These are phyloP conservation scores for Slavum lentiscoides DNA, from an alignment of 2,888 invertebrate genomes.

Conservation along the genomic window DNA sequence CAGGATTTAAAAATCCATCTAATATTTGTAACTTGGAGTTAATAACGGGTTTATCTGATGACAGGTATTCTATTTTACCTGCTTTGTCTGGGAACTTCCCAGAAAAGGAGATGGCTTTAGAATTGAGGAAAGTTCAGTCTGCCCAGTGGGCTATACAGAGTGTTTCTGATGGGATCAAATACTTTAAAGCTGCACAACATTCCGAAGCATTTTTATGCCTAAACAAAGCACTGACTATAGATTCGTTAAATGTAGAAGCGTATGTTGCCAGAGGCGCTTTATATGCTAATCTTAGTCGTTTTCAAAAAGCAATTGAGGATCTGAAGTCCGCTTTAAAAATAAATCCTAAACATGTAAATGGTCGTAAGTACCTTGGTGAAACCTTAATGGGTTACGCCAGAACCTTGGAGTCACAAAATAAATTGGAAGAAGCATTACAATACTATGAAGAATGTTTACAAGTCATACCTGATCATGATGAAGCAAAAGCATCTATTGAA, in stretches of 20 bases:
- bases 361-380: conserved; percentile 90
- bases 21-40: conserved; percentile 63
- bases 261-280: conserved; percentile 88
- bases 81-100: conserved; percentile 66
- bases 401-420: conserved; percentile 65
- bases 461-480: conserved; percentile 83
- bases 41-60: conserved; percentile 40
- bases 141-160: conserved; percentile 91
- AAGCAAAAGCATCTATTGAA: conserved; percentile 81
- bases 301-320: conserved; percentile 90
- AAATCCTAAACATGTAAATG: conserved; percentile 89
- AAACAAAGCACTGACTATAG: conserved; percentile 89
- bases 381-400: conserved; percentile 86
- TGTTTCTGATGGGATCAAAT: conserved; percentile 93
- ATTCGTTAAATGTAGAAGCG: conserved; percentile 89
- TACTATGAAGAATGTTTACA: conserved; percentile 82
- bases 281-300: conserved; percentile 90
- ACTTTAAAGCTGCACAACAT: conserved; percentile 89
- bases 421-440: conserved; percentile 80
- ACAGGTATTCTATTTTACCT: conserved; percentile 45
- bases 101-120: conserved; percentile 78
- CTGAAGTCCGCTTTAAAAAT: conserved; percentile 88
- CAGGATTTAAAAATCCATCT: conserved; percentile 88
- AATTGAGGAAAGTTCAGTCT: conserved; percentile 85
- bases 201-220: conserved; percentile 93